Percentiles rank a stretch among this genome's conserved stretches.
Evolutionary conservation across 2,888 invertebrate species (phyloP).

Genomic region (Drosophila nigritarsus): DNA sequence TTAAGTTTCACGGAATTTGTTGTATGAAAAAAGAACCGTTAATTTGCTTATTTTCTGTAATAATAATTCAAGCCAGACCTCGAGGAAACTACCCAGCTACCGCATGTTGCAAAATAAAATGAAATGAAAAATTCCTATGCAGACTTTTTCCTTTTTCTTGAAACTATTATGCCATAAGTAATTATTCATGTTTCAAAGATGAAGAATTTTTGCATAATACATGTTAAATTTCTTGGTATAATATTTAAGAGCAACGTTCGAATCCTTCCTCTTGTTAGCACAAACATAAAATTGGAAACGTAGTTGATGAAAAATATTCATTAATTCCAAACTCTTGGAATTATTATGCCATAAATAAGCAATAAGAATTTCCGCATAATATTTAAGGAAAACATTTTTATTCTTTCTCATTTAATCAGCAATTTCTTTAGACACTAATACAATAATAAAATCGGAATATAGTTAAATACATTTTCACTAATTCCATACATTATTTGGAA

Average conservation of each 20-base stretch:
- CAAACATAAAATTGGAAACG: background rate
- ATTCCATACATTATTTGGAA: conserved; percentile 4
- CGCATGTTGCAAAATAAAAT: background rate
- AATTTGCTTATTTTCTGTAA: background rate
- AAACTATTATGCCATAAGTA: background rate
- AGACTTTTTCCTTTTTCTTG: background rate
- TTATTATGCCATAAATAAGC: background rate
- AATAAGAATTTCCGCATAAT: background rate
- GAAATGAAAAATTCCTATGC: background rate
- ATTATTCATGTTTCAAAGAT: no score
- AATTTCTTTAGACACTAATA: background rate
- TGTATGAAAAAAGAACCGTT: no score
- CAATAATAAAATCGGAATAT: background rate
- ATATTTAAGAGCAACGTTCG: background rate
- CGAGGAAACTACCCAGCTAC: background rate
- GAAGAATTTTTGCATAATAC: no score
- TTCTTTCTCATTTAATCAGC: background rate
- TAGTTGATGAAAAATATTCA: background rate
- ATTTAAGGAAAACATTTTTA: background rate
- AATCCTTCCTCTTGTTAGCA: background rate
- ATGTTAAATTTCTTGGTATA: background rate
- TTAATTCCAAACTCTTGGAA: background rate
- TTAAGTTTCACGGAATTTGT: no score
- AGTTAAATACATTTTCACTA: background rate
- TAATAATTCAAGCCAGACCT: background rate